Percentiles rank a stretch among this genome's conserved stretches.
phyloP scores from a whole-genome alignment of 2,113 vertebrate genomes.

The Girardinichthys multiradiatus region DNA sequence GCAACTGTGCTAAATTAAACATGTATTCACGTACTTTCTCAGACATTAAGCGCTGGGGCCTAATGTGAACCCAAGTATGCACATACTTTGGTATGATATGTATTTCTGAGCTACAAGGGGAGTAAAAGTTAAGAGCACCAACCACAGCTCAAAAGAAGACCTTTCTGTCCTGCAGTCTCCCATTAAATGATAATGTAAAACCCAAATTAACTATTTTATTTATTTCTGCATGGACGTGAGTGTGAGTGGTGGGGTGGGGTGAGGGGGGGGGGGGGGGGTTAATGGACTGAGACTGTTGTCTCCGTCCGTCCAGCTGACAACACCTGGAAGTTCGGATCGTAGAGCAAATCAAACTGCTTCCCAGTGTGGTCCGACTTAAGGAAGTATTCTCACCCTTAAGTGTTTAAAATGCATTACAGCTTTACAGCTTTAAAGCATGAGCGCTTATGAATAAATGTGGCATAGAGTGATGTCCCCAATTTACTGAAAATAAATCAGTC shows the following conservation, averaged over 20 bases:
- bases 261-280: too few species aligned
- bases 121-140: constrained; percentile 46
- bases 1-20: not conserved
- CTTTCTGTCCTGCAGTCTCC: not conserved
- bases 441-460: constrained; percentile 3
- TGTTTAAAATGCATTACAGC: constrained; percentile 5
- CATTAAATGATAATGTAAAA: not conserved
- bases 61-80: constrained; percentile 9
- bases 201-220: too few species aligned
- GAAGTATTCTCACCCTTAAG: constrained; percentile 6
- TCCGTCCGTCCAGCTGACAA: constrained; percentile 24
- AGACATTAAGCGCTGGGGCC: not conserved
- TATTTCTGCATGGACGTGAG: not conserved
- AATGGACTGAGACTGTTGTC: too few species aligned
- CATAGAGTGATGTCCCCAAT: not conserved
- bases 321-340: constrained; percentile 72
- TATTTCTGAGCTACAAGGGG: constrained; percentile 22
- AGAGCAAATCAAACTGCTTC: constrained; percentile 60
- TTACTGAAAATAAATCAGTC: not conserved
- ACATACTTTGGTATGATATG: constrained; percentile 7
- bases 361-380: constrained; percentile 12
- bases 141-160: constrained; percentile 28
- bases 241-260: too few species aligned
- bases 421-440: constrained; percentile 24
- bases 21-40: not conserved